These are phyloP conservation scores for Heloderma charlesbogerti DNA, from an alignment of 2,113 vertebrate genomes.

Conservation along the genomic window DNA sequence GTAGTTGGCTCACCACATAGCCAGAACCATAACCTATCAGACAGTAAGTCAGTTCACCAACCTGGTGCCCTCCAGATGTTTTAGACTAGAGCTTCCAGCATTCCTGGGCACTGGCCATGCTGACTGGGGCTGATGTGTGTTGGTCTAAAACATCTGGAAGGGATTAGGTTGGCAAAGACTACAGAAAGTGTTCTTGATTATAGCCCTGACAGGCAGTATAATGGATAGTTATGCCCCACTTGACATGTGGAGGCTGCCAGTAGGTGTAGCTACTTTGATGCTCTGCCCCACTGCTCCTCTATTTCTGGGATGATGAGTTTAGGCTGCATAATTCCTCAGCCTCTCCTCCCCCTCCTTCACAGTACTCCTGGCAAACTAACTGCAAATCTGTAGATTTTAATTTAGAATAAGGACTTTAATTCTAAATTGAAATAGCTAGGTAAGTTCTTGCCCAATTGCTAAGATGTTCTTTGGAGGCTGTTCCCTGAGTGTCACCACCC, in stretches of 20 bases:
- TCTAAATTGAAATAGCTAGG: too few relatives aligned
- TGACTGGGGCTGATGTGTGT: too few relatives aligned
- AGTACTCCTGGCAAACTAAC: background rate
- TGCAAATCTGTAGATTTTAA: background rate
- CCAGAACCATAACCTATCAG: background rate
- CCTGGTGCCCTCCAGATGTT: too few relatives aligned
- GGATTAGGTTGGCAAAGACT: too few relatives aligned
- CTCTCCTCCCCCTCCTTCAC: background rate
- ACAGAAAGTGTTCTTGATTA: too few relatives aligned
- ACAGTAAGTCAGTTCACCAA: background rate
- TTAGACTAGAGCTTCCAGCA: too few relatives aligned
- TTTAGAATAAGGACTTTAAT: background rate
- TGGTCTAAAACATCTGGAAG: too few relatives aligned
- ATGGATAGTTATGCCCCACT: background rate
- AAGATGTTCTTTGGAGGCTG: too few relatives aligned
- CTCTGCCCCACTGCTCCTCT: background rate
- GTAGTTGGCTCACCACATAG: background rate
- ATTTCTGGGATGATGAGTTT: background rate
- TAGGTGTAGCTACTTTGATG: background rate
- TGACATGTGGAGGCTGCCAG: background rate
- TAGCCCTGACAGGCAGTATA: background rate
- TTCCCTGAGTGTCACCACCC: too few relatives aligned
- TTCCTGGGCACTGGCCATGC: too few relatives aligned
- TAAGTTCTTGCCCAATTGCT: too few relatives aligned
- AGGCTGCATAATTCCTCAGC: background rate